A percentile compares a stretch with the other conserved stretches of the same genome.
phyloP scores from a whole-genome alignment of 2,797 vertebrate genomes.

The Mus caroli region DNA sequence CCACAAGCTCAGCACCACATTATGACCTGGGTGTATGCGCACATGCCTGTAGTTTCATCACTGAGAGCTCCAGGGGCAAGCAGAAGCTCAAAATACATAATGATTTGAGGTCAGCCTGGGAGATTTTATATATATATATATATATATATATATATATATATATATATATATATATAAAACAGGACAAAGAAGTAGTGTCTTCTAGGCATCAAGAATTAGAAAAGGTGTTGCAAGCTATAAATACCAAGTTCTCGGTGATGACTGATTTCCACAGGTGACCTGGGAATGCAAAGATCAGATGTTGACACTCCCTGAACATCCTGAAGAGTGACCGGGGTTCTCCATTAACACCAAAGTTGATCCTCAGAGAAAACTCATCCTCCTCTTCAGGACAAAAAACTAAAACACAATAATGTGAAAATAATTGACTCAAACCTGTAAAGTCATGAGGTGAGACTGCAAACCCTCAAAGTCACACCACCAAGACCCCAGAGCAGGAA shows the following conservation, averaged over 20 bases:
- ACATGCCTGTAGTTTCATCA: neutral
- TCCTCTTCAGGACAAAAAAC: slow-evolving; percentile 17
- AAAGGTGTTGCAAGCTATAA: neutral
- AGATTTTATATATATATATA: neutral
- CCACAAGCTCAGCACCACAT: neutral
- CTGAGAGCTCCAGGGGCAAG: neutral
- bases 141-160: neutral
- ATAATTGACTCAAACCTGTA: neutral
- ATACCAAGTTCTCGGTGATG: neutral
- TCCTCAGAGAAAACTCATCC: neutral
- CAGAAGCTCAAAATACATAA: neutral
- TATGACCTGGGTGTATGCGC: neutral
- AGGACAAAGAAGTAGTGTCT: neutral
- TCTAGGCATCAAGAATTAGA: neutral
- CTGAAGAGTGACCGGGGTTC: neutral
- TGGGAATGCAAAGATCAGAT: neutral
- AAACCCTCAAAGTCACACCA: neutral
- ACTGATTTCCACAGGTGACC: neutral
- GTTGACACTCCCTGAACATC: neutral
- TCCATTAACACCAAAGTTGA: neutral
- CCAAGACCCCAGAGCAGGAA: neutral
- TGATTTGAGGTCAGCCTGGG: neutral
- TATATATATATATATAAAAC: neutral
- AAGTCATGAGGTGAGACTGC: neutral
- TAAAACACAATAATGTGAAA: neutral